Percentiles rank a stretch among this genome's conserved stretches.
These are phyloP conservation scores for Thunnus thynnus DNA, from an alignment of 2,113 vertebrate genomes.

Conservation along the genomic window DNA sequence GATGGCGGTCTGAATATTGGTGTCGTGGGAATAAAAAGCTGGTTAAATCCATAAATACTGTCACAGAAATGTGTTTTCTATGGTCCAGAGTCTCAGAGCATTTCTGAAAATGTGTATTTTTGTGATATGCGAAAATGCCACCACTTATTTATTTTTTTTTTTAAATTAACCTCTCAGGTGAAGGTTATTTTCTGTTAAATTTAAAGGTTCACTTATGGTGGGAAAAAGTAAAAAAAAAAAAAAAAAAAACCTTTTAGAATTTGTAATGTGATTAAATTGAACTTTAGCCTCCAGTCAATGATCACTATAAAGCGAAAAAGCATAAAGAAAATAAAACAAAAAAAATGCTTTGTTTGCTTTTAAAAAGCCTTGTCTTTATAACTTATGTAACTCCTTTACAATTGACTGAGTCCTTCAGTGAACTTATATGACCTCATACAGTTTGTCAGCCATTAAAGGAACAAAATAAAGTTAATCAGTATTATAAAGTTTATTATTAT, in stretches of 20 bases:
- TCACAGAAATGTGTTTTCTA: background rate
- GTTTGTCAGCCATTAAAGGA: background rate
- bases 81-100: no score
- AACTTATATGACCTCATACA: slow-evolving; percentile 1
- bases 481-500: slow-evolving; percentile 3
- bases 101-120: no score
- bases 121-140: background rate
- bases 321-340: background rate
- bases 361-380: no score
- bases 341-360: background rate
- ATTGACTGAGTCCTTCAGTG: background rate
- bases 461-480: background rate
- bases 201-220: no score
- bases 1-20: no score
- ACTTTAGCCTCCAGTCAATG: no score
- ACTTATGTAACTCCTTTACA: background rate
- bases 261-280: background rate
- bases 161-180: background rate
- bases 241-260: background rate
- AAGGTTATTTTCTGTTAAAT: no score
- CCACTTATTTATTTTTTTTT: background rate
- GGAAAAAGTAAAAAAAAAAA: no score
- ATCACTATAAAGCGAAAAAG: background rate
- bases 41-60: background rate
- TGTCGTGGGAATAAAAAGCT: background rate